Percentiles rank a stretch among this genome's conserved stretches.
phyloP scores from a whole-genome alignment of 2,888 invertebrate genomes.

The Aspidiotus rigidus region DNA sequence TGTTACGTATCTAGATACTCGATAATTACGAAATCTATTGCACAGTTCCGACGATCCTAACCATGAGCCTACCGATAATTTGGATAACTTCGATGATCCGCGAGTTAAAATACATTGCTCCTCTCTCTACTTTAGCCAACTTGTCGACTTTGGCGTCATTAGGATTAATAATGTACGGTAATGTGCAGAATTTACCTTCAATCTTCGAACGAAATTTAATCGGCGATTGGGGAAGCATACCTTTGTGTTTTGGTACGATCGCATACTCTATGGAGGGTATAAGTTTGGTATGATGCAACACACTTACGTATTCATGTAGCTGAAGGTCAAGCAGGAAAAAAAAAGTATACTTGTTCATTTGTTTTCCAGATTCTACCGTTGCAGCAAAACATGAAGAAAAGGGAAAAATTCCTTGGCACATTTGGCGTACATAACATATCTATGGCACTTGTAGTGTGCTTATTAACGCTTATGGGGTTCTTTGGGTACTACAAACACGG shows the following conservation, averaged over 20 bases:
- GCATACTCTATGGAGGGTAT: slow-evolving; percentile 97
- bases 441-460: slow-evolving; percentile 66
- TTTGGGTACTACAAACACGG: slow-evolving; percentile 84
- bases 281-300: slow-evolving; percentile 55
- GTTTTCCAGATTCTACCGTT: slow-evolving; percentile 71
- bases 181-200: slow-evolving; percentile 61
- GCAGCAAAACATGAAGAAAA: slow-evolving; percentile 80
- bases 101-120: slow-evolving; percentile 65
- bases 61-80: slow-evolving; percentile 53
- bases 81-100: slow-evolving; percentile 64
- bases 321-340: not conserved
- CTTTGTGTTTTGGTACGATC: slow-evolving; percentile 90
- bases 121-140: slow-evolving; percentile 69
- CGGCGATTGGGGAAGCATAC: slow-evolving; percentile 51
- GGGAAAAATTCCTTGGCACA: slow-evolving; percentile 64
- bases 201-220: slow-evolving; percentile 52
- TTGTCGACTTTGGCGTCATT: slow-evolving; percentile 65
- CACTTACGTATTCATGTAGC: too few relatives aligned
- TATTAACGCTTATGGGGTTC: slow-evolving; percentile 75
- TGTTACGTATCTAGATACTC: too few relatives aligned
- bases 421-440: slow-evolving; percentile 83
- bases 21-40: too few relatives aligned
- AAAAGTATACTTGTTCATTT: not conserved
- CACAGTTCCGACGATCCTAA: too few relatives aligned
- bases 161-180: slow-evolving; percentile 64